These are phyloP conservation scores for Polydrusus tereticollis DNA, from an alignment of 2,888 invertebrate genomes.

Conservation along the genomic window DNA sequence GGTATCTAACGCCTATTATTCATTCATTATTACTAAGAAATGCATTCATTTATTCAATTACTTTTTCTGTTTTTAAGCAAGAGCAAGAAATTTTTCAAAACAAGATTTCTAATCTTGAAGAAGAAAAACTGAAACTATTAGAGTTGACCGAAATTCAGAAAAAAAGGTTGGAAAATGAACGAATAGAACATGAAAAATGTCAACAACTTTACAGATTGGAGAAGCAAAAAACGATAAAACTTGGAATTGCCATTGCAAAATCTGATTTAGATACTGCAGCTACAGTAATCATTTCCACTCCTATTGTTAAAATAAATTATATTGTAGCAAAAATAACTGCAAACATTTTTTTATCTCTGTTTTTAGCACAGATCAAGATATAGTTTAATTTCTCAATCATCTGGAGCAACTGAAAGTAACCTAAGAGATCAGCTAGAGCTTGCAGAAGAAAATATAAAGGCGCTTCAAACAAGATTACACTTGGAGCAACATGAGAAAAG, in stretches of 20 bases:
- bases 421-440: constrained; percentile 70
- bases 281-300: constrained; percentile 13
- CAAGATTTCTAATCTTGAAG: constrained; percentile 66
- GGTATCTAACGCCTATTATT: no score
- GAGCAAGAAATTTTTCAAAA: constrained; percentile 60
- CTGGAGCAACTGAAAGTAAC: constrained; percentile 14
- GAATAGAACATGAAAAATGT: constrained; percentile 62
- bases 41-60: no score
- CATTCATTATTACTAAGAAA: no score
- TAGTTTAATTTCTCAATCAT: constrained; percentile 18
- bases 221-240: constrained; percentile 71
- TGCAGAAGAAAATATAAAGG: constrained; percentile 76
- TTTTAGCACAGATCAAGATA: constrained; percentile 36
- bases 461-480: constrained; percentile 74
- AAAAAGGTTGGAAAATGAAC: constrained; percentile 71
- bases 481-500: constrained; percentile 76
- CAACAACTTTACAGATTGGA: constrained; percentile 65
- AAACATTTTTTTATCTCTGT: background rate
- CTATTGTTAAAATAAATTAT: background rate
- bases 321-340: no score
- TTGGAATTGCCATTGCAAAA: constrained; percentile 71
- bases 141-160: constrained; percentile 73
- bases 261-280: constrained; percentile 68
- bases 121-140: constrained; percentile 73
- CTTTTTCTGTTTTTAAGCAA: background rate